These are phyloP conservation scores for Beroe forskalii DNA, from an alignment of 37 sponge, comb jelly and placozoan genomes.

Conservation along the genomic window DNA sequence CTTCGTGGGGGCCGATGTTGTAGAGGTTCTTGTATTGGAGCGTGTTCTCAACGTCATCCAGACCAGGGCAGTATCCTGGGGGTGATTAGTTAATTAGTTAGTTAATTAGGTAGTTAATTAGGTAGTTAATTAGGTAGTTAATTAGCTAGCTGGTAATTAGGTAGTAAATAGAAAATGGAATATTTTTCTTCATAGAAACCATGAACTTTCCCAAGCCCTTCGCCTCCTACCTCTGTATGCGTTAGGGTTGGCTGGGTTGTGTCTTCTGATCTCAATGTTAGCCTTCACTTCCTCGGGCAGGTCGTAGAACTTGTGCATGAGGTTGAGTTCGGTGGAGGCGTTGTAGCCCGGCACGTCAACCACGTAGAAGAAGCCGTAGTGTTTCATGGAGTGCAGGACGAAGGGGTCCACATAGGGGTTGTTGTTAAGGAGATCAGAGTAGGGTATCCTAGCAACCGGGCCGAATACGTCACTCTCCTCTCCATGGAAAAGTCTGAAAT, in stretches of 20 bases:
- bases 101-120: too few relatives aligned
- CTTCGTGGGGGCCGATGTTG: slow-evolving; percentile 44
- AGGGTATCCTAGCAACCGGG: slow-evolving; percentile 5
- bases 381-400: slow-evolving; percentile 34
- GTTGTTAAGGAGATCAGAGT: slow-evolving; percentile 41
- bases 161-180: too few relatives aligned
- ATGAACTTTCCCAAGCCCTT: too few relatives aligned
- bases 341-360: slow-evolving; percentile 22
- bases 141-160: too few relatives aligned
- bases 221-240: slow-evolving; percentile 50
- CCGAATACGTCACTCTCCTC: not conserved
- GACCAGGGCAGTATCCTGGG: slow-evolving; percentile 54
- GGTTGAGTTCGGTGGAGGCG: not conserved
- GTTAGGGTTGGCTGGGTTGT: slow-evolving; percentile 47
- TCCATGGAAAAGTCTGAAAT: slow-evolving; percentile 5
- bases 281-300: slow-evolving; percentile 25
- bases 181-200: too few relatives aligned
- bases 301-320: slow-evolving; percentile 43
- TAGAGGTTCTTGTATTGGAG: slow-evolving; percentile 63
- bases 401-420: slow-evolving; percentile 9
- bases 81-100: too few relatives aligned
- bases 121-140: too few relatives aligned
- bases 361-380: slow-evolving; percentile 44
- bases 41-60: slow-evolving; percentile 50
- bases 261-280: slow-evolving; percentile 22